A percentile compares a stretch with the other conserved stretches of the same genome.
These are phyloP conservation scores for Saccostrea cuccullata DNA, from an alignment of 1,140 invertebrate species.

Conservation along the genomic window DNA sequence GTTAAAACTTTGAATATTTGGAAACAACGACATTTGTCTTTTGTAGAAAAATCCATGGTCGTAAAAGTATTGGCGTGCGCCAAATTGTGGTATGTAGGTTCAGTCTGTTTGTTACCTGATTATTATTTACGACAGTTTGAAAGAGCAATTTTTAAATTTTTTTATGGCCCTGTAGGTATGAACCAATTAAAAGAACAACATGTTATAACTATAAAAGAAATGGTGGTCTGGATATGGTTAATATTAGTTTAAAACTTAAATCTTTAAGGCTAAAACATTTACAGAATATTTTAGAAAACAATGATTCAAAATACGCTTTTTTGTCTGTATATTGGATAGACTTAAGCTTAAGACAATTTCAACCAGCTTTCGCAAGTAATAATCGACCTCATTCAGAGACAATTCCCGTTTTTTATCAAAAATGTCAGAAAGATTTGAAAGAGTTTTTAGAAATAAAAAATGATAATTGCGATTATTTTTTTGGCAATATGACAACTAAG, in stretches of 20 bases:
- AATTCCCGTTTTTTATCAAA: background rate
- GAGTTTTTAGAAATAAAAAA: background rate
- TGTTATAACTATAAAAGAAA: constrained; percentile 42
- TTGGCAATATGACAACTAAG: background rate
- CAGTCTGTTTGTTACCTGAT: constrained; percentile 49
- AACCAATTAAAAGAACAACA: constrained; percentile 47
- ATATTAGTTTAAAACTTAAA: constrained; percentile 48
- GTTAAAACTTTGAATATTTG: constrained; percentile 44
- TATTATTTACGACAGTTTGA: constrained; percentile 57
- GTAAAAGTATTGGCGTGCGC: constrained; percentile 48
- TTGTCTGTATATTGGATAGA: constrained; percentile 54
- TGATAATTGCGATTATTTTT: background rate
- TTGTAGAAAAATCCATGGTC: constrained; percentile 57
- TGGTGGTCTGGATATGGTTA: constrained; percentile 55
- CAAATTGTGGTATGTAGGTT: constrained; percentile 52
- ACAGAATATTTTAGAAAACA: constrained; percentile 44
- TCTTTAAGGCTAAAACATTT: constrained; percentile 52
- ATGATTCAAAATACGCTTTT: constrained; percentile 37
- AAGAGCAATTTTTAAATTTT: constrained; percentile 52
- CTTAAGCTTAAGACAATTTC: background rate
- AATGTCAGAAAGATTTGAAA: background rate
- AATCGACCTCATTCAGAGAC: background rate
- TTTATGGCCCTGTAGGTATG: constrained; percentile 55
- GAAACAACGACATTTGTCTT: constrained; percentile 52
- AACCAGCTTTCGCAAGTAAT: background rate